phyloP scores from a whole-genome alignment of 2,113 vertebrate genomes.

The Atlantisia rogersi region DNA sequence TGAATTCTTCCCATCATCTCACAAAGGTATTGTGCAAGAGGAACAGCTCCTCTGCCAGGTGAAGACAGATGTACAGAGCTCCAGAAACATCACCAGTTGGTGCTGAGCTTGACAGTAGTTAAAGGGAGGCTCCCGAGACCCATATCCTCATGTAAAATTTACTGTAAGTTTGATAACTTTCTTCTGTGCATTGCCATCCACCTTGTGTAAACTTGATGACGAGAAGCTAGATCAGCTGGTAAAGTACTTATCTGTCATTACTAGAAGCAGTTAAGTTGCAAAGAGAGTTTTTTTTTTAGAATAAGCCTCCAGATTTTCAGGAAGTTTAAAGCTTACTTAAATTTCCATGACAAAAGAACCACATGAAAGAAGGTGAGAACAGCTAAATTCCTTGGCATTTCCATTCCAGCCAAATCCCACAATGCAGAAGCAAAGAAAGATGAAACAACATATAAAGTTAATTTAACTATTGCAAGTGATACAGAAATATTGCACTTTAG shows the following conservation, averaged over 20 bases:
- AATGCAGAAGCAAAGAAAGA: not conserved
- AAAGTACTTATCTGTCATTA: not conserved
- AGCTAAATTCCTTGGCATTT: not conserved
- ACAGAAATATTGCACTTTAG: not conserved
- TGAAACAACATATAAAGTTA: not conserved
- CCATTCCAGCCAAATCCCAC: not conserved
- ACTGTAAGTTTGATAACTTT: not conserved
- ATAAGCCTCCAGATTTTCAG: not conserved
- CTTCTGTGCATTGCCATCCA: not conserved
- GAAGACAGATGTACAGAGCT: not conserved
- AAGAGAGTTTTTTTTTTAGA: not conserved
- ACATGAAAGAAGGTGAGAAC: not conserved
- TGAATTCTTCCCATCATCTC: not conserved
- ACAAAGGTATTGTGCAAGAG: accelerated
- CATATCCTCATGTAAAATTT: not conserved
- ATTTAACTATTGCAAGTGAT: not conserved
- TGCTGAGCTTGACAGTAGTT: not conserved
- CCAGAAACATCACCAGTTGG: not conserved
- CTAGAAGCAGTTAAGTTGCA: not conserved
- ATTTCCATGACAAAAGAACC: not conserved
- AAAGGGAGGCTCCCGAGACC: not conserved
- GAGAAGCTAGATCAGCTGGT: not conserved
- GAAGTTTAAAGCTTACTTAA: not conserved
- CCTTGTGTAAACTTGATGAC: not conserved
- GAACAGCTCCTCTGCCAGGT: accelerated